These are phyloP conservation scores for Butorides virescens DNA, from an alignment of 2,113 vertebrate species.

Conservation along the genomic window DNA sequence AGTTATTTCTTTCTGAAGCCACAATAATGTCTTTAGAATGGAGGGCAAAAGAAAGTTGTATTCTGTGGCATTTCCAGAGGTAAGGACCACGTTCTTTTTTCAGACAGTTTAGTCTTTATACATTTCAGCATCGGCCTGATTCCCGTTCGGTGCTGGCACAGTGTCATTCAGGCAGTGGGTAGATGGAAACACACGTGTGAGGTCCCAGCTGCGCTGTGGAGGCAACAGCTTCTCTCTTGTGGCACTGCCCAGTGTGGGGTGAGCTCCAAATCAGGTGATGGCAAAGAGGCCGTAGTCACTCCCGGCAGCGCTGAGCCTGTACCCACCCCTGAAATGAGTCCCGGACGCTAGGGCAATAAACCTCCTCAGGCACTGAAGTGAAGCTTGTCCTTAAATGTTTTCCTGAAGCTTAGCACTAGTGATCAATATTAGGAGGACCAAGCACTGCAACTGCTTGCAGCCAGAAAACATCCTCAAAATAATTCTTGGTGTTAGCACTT, in stretches of 20 bases:
- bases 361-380: neutral
- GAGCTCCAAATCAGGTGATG: neutral
- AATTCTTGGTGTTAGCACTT: neutral
- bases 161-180: neutral
- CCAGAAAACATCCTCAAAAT: neutral
- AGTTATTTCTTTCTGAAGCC: neutral
- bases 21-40: neutral
- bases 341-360: neutral
- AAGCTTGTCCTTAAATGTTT: neutral
- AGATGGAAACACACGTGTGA: neutral
- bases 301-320: neutral
- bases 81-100: neutral
- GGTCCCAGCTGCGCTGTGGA: neutral
- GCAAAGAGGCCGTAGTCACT: neutral
- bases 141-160: neutral
- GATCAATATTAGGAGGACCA: neutral
- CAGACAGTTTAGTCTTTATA: neutral
- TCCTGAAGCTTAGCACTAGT: neutral
- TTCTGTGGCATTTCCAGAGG: neutral
- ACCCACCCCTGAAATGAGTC: neutral
- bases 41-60: neutral
- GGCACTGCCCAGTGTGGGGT: neutral
- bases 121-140: neutral
- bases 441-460: neutral
- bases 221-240: neutral